These are phyloP conservation scores for Callocephalon fimbriatum DNA, from an alignment of 2,113 vertebrate species.

Conservation along the genomic window DNA sequence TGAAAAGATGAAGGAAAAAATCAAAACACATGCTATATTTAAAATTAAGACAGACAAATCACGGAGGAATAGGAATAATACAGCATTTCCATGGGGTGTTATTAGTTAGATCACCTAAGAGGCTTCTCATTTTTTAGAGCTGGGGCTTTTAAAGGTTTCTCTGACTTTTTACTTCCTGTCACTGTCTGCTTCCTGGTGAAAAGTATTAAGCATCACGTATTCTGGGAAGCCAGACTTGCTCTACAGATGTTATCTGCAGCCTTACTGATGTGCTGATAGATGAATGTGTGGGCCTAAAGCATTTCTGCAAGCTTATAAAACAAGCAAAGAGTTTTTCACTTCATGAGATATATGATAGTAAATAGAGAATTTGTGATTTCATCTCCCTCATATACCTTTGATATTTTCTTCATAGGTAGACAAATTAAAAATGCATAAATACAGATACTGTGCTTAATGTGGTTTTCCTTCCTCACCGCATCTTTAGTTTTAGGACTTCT, in stretches of 20 bases:
- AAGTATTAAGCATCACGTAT: neutral
- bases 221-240: neutral
- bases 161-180: neutral
- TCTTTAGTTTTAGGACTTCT: neutral
- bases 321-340: neutral
- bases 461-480: neutral
- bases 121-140: neutral
- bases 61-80: neutral
- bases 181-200: neutral
- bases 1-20: neutral
- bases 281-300: neutral
- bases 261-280: neutral
- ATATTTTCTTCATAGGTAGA: neutral
- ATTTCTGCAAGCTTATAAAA: neutral
- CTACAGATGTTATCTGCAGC: neutral
- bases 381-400: neutral
- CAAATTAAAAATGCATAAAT: neutral
- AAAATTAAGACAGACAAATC: neutral
- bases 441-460: neutral
- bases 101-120: neutral
- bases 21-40: neutral
- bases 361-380: neutral
- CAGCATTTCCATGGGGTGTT: neutral
- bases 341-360: neutral
- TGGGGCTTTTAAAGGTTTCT: neutral